These are phyloP conservation scores for Monodelphis domestica DNA, from an alignment of 2,797 vertebrate species.

Conservation along the genomic window DNA sequence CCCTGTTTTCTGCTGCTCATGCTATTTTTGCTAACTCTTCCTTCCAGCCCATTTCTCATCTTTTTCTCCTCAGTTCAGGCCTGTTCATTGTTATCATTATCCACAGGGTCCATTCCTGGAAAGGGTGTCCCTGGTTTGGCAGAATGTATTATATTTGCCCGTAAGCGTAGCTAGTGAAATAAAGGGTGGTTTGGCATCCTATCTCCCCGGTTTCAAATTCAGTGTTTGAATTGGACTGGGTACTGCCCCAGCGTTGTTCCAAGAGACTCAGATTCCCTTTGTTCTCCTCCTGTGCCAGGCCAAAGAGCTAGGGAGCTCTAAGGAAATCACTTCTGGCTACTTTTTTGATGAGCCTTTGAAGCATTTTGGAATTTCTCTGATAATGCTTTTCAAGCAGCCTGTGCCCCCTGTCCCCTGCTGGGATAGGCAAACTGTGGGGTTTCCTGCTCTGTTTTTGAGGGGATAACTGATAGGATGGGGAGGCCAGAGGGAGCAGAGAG, in stretches of 20 bases:
- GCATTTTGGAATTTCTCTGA: background rate
- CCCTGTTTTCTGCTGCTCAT: background rate
- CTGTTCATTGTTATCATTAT: background rate
- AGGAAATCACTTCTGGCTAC: background rate
- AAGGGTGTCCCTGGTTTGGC: constrained; percentile 31
- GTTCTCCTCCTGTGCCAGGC: background rate
- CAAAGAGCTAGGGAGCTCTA: constrained; percentile 37
- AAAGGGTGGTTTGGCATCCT: constrained; percentile 12
- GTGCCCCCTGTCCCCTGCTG: background rate
- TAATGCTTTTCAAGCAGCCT: background rate
- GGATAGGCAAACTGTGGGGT: background rate
- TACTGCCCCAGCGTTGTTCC: constrained; percentile 23
- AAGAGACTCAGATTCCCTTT: constrained; percentile 29
- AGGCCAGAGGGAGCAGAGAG: background rate
- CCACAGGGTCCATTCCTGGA: background rate
- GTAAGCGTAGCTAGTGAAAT: background rate
- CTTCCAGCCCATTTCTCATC: background rate
- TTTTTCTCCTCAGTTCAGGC: background rate
- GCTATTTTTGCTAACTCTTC: background rate
- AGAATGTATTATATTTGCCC: constrained; percentile 14
- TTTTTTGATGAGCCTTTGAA: constrained; percentile 46
- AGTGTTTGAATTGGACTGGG: constrained; percentile 48
- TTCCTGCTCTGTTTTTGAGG: background rate
- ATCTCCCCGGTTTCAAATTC: constrained; percentile 30
- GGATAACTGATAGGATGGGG: background rate